A percentile compares a stretch with the other conserved stretches of the same genome.
phyloP scores from a whole-genome alignment of 2,888 invertebrate species.

The Eremobia ochroleuca region DNA sequence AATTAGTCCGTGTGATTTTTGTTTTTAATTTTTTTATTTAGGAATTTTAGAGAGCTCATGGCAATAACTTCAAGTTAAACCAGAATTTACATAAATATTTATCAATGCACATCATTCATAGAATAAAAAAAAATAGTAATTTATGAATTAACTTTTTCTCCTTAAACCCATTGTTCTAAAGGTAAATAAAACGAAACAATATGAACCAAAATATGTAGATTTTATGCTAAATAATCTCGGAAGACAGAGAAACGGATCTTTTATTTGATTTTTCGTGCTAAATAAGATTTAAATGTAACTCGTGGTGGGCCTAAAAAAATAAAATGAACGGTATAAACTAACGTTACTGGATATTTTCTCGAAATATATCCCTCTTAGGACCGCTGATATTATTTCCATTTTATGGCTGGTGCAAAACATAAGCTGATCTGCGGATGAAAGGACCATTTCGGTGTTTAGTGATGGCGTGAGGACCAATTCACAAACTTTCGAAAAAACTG shows the following conservation, averaged over 20 bases:
- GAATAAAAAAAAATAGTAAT: not conserved
- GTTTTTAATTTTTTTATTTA: too few relatives aligned
- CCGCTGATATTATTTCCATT: slow-evolving; percentile 69
- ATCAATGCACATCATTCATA: not conserved
- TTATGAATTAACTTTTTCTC: slow-evolving; percentile 14
- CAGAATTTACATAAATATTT: not conserved
- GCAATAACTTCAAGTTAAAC: not conserved
- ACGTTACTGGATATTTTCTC: slow-evolving; percentile 69
- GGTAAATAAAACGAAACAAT: slow-evolving; percentile 12
- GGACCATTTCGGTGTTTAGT: slow-evolving; percentile 51
- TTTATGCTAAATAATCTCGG: slow-evolving; percentile 54
- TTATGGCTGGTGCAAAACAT: slow-evolving; percentile 66
- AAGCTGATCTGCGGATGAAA: slow-evolving; percentile 63
- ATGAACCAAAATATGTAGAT: slow-evolving; percentile 42
- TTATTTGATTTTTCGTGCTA: slow-evolving; percentile 56
- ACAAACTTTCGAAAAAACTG: slow-evolving; percentile 16
- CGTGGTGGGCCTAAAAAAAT: slow-evolving; percentile 56
- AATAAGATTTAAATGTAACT: slow-evolving; percentile 66
- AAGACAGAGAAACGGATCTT: slow-evolving; percentile 40
- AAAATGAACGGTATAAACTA: slow-evolving; percentile 68
- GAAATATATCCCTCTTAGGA: slow-evolving; percentile 70
- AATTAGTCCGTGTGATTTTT: not conserved
- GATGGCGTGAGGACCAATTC: slow-evolving; percentile 37
- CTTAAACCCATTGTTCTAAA: not conserved
- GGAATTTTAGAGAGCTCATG: not conserved